Percentiles rank a stretch among this genome's conserved stretches.
Evolutionary conservation across 1,140 invertebrate genomes (phyloP).

Genomic region (Nymphalis io): DNA sequence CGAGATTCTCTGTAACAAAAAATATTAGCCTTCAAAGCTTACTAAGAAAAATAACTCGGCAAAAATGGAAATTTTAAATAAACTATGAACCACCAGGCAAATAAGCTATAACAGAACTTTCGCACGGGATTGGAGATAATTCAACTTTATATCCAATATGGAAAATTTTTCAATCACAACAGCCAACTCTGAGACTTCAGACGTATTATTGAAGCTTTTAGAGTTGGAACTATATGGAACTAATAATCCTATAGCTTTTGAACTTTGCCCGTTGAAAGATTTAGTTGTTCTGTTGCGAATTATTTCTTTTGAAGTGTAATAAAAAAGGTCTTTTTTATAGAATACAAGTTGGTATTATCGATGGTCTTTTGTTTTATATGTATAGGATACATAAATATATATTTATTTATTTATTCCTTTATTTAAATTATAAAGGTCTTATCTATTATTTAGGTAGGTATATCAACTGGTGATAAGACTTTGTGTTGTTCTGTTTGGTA

Average conservation of each 20-base stretch:
- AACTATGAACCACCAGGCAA: neutral
- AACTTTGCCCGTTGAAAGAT: neutral
- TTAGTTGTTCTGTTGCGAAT: neutral
- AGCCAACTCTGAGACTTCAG: neutral
- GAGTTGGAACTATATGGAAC: neutral
- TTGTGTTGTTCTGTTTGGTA: too few species aligned
- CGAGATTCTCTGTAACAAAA: too few species aligned
- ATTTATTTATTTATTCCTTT: too few species aligned
- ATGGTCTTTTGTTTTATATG: too few species aligned
- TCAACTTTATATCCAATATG: neutral
- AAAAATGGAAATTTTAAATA: neutral
- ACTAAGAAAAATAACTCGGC: neutral
- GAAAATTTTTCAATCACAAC: neutral
- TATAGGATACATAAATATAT: too few species aligned
- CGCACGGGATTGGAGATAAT: neutral
- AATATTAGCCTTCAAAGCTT: neutral
- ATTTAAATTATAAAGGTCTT: too few species aligned
- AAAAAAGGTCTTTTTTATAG: too few species aligned
- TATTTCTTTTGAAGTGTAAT: too few species aligned
- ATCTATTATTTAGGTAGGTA: too few species aligned
- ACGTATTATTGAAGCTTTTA: neutral
- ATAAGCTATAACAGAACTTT: neutral
- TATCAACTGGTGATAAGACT: too few species aligned
- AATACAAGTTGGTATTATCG: too few species aligned
- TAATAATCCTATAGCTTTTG: neutral